These are phyloP conservation scores for Tupaia chinensis DNA, from an alignment of 2,113 vertebrate genomes.

Conservation along the genomic window DNA sequence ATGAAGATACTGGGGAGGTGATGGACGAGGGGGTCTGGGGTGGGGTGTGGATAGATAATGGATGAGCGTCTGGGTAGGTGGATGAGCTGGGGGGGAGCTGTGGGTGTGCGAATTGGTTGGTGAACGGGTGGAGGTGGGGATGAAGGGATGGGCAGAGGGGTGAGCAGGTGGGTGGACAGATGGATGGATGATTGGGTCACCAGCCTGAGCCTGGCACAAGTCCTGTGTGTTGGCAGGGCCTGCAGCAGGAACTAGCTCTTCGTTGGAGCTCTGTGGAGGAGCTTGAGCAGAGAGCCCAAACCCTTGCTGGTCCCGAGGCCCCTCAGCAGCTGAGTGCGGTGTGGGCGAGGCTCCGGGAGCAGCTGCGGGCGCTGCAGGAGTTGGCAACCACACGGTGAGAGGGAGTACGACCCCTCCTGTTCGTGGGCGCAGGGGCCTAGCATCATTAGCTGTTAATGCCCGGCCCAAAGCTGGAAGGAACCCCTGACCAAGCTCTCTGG, in stretches of 20 bases:
- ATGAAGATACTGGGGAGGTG: neutral
- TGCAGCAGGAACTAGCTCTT: constrained; percentile 85
- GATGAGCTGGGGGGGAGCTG: neutral
- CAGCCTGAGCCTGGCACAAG: neutral
- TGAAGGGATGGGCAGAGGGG: no score
- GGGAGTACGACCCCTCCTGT: accelerated
- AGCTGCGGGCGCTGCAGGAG: constrained; percentile 87
- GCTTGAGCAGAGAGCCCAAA: constrained; percentile 72
- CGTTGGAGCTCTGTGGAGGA: constrained; percentile 78
- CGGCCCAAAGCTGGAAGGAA: neutral
- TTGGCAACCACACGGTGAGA: constrained; percentile 87
- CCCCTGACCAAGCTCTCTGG: neutral
- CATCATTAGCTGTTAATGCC: neutral
- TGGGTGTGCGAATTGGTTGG: no score
- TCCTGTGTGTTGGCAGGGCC: constrained; percentile 72
- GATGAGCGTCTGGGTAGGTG: neutral
- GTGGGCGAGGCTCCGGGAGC: constrained; percentile 84
- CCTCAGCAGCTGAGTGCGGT: constrained; percentile 85
- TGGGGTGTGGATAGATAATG: no score
- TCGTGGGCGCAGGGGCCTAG: neutral
- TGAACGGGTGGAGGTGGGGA: neutral
- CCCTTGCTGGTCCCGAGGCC: constrained; percentile 59
- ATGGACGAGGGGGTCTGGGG: accelerated
- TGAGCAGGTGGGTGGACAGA: no score
- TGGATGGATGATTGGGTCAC: neutral